A percentile compares a stretch with the other conserved stretches of the same genome.
These are phyloP conservation scores for Drosophila kambysellisi DNA, from an alignment of 2,888 invertebrate genomes.

Conservation along the genomic window DNA sequence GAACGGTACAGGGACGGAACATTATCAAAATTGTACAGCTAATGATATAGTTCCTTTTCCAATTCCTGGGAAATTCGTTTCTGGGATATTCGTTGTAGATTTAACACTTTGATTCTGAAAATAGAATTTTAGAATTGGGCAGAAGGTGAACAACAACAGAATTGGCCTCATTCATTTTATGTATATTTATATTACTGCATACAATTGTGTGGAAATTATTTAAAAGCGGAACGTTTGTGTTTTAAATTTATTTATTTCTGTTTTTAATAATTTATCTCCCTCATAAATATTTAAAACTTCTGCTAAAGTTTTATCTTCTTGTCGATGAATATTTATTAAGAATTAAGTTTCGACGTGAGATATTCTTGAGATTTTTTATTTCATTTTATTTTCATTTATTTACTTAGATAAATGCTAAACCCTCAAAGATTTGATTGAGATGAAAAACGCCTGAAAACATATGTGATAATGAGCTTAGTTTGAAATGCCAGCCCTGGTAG, in stretches of 20 bases:
- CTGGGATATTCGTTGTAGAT: background rate
- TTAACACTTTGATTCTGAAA: background rate
- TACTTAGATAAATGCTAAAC: background rate
- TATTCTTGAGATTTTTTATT: too few species aligned
- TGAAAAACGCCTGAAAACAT: background rate
- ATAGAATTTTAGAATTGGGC: too few species aligned
- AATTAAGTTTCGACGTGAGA: rapidly evolving
- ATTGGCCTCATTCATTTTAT: background rate
- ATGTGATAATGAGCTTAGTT: background rate
- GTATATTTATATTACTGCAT: background rate
- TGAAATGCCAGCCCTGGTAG: conserved; percentile 44
- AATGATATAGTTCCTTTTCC: conserved; percentile 4
- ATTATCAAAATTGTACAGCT: conserved; percentile 2
- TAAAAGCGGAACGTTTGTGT: background rate
- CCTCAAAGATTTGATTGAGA: background rate
- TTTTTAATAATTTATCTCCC: background rate
- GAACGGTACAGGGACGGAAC: conserved; percentile 26
- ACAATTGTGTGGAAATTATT: background rate
- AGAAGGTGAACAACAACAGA: too few species aligned
- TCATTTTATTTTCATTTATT: background rate
- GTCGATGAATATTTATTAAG: background rate
- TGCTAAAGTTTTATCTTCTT: background rate
- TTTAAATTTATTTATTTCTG: background rate
- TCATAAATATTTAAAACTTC: background rate
- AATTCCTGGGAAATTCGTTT: background rate